These are phyloP conservation scores for Xenopus borealis DNA, from an alignment of 2,113 vertebrate species.

Conservation along the genomic window DNA sequence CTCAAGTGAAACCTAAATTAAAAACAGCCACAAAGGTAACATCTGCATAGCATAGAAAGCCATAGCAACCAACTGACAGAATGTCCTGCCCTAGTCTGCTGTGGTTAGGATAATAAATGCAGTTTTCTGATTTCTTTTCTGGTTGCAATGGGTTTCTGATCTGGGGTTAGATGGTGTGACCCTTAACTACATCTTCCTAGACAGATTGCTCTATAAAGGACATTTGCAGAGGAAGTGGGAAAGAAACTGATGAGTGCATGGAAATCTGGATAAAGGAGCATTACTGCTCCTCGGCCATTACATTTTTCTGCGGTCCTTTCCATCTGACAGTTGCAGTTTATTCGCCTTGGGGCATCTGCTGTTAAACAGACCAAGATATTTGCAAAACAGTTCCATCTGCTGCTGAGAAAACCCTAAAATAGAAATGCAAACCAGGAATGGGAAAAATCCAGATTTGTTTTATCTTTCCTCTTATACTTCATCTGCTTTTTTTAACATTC, in stretches of 20 bases:
- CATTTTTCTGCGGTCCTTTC: conserved; percentile 21
- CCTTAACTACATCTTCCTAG: background rate
- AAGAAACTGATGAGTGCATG: conserved; percentile 30
- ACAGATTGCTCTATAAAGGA: conserved; percentile 7
- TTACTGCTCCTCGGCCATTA: conserved; percentile 24
- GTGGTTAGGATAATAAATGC: too few species aligned
- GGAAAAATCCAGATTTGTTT: too few species aligned
- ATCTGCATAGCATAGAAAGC: too few species aligned
- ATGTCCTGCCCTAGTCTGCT: too few species aligned
- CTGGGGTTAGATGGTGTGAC: too few species aligned
- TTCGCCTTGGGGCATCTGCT: conserved; percentile 24
- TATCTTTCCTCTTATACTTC: too few species aligned
- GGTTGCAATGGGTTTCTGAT: too few species aligned
- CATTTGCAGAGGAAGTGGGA: conserved; percentile 33
- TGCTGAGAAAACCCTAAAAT: conserved; percentile 27
- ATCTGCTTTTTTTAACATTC: too few species aligned
- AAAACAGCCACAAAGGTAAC: too few species aligned
- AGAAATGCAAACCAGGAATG: conserved; percentile 8
- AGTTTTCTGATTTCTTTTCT: too few species aligned
- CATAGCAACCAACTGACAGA: too few species aligned
- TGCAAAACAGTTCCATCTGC: conserved; percentile 19
- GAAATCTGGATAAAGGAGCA: conserved; percentile 21
- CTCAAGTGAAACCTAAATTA: too few species aligned
- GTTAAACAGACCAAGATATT: conserved; percentile 23
- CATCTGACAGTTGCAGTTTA: conserved; percentile 35